Evolutionary conservation across 1,140 invertebrate genomes (phyloP).

Genomic region (Propsilocerus akamusi): DNA sequence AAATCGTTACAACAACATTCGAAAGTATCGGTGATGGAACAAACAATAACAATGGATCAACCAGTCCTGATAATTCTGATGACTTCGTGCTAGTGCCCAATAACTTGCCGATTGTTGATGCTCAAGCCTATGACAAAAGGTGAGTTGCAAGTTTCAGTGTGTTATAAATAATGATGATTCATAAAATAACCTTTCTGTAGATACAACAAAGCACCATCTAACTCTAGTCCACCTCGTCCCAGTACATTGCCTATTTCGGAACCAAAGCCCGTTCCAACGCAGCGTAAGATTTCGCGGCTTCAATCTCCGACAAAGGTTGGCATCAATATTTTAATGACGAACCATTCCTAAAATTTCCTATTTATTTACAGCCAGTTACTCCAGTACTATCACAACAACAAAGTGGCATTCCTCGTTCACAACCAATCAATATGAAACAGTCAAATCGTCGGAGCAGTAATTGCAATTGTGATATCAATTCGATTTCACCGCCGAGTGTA

Average conservation of each 20-base stretch:
- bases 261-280: conserved; percentile 62
- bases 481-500: conserved; percentile 73
- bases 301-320: conserved; percentile 17
- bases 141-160: conserved; percentile 6
- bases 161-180: not conserved
- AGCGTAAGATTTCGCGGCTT: conserved; percentile 26
- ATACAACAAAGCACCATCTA: conserved; percentile 10
- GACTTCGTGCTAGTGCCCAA: conserved; percentile 75
- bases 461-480: conserved; percentile 56
- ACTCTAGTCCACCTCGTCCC: conserved; percentile 42
- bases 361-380: not conserved
- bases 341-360: not conserved
- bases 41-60: conserved; percentile 29
- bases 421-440: conserved; percentile 63
- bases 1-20: not conserved
- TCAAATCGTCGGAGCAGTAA: conserved; percentile 40
- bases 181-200: not conserved
- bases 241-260: conserved; percentile 50
- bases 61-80: conserved; percentile 50
- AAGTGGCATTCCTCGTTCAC: conserved; percentile 50
- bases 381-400: conserved; percentile 9
- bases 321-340: not conserved
- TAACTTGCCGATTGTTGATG: conserved; percentile 33
- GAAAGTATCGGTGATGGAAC: conserved; percentile 20
- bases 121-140: conserved; percentile 14